Evolutionary conservation across 2,797 vertebrate genomes (phyloP), one percentile per base, ranked within the genome.

Genomic region (Alosa sapidissima): DNA sequence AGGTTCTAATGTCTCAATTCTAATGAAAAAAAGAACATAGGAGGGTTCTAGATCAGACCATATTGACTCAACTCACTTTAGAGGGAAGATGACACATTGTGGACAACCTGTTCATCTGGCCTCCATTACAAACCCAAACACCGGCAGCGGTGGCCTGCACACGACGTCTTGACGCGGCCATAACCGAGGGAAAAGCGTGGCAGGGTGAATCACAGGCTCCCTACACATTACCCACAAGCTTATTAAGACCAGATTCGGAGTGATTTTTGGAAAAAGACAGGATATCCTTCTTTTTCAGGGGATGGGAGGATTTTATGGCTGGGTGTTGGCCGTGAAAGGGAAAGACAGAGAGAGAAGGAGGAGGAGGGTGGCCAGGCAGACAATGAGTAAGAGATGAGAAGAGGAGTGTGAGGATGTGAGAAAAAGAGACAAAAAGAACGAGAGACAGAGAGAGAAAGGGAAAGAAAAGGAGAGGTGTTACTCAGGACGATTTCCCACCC

Each of bases 271-370:
- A 85, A 87, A 88, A 86, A 91, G 90, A 90, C 89, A 92, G 90
- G 89, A 92, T 89, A 87, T 92, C 87, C 90, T 92, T 88, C 85
- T 83, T 84, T 82, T 85, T 90, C 90, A 16, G 87, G 58, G 41
- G 41, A 41, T 1, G 24, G 83, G 81, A 81, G 33, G 86, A 68
- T 82, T 91, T 90, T 89, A 58, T 51, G 85, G 87, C 28, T n/a
- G 86, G 86, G 49, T 62, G n/a, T 72, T 85, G 87, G 87, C 10
- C 87, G 88, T 88, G 82, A 55, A 87, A 86, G 83, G 16, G 36
- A 47, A 65, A 28, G 33, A 72, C 11, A 72, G 62, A 75, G 68
- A 75, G 68, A 45, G 36, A 7, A 10, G 36, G 62, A 75, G 68
- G 16, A 3, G 36, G 62, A 24, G 58, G 60, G 24, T 10, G 28